Evolutionary conservation across 2,113 vertebrate species (phyloP), one percentile per base, ranked within the genome.

Genomic region (Choloepus hoffmanni): DNA sequence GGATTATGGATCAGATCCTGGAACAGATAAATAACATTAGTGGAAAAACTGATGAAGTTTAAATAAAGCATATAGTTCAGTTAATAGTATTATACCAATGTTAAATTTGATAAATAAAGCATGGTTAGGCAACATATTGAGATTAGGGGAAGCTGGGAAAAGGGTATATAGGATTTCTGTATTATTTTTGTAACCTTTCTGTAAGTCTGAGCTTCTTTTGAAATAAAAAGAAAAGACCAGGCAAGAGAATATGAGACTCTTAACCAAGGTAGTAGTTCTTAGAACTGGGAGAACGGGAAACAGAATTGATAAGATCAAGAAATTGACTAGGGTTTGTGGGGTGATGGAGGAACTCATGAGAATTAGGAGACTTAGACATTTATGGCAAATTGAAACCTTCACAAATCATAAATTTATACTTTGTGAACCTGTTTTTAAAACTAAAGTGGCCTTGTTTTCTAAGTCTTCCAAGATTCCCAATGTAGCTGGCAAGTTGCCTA

Each of bases 341-440:
- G 24, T 63, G 14, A 72, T 0, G 23, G 60, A 50, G n/a, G 13
- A 60, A 14, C 84, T 60, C 15, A 24, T 62, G 19, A 72, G 12
- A 85, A 53, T 67, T 36, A 53, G 18, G 60, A 5, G 11, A 30
- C 63, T 86, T 48, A 81, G 73, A 83, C 11, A 23, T 23, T 3
- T 43, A 62, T n/a, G 43, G 2, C 62, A 50, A 78, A 72, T 81
- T 48, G 78, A 74, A 73, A 21, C 24, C 26, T 70, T 23, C 28
- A 55, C 0, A 53, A 36, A 92, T 82, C 10, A 0, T n/a, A 84
- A 67, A 43, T 50, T 83, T 36, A 74, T 33, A 30, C 21, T 55
- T n/a, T 50, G 45, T 86, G 78, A 93, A 78, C 3, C 43, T 85
- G 10, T 70, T 81, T 67, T 78, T 36, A 53, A 95, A 85, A 91